phyloP scores from a whole-genome alignment of 2,888 invertebrate genomes.

The Tinea pellionella region DNA sequence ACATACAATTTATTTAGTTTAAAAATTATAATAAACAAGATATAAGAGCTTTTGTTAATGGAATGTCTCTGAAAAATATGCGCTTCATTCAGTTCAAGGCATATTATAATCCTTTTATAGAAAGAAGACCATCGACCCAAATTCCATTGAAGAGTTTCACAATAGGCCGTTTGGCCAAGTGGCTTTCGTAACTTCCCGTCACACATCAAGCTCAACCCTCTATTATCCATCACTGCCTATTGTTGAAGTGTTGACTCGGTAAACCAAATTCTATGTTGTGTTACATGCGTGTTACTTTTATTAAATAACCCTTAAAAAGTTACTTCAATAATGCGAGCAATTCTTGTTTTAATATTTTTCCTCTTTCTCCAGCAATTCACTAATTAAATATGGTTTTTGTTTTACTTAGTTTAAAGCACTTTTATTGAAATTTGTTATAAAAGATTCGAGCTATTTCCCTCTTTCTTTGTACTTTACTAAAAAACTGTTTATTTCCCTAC shows the following conservation, averaged over 20 bases:
- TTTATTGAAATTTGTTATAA: background rate
- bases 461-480: background rate
- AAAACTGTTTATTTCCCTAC: background rate
- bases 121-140: conserved; percentile 5
- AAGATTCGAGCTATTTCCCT: too few species aligned
- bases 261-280: background rate
- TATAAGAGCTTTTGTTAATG: background rate
- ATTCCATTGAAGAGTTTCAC: background rate
- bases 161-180: background rate
- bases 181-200: conserved; percentile 12
- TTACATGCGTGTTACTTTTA: background rate
- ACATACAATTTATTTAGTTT: too few species aligned
- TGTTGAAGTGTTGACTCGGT: conserved; percentile 10
- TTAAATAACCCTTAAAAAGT: background rate
- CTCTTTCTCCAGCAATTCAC: background rate
- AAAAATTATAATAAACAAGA: background rate
- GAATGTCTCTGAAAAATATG: background rate
- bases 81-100: background rate
- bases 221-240: conserved; percentile 10
- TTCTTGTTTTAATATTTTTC: background rate
- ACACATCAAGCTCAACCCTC: conserved; percentile 6
- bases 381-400: background rate
- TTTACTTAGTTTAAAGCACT: background rate
- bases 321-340: background rate
- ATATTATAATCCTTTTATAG: conserved; percentile 3